Evolutionary conservation across 2,888 invertebrate species (phyloP).

Genomic region (Allygus modestus): DNA sequence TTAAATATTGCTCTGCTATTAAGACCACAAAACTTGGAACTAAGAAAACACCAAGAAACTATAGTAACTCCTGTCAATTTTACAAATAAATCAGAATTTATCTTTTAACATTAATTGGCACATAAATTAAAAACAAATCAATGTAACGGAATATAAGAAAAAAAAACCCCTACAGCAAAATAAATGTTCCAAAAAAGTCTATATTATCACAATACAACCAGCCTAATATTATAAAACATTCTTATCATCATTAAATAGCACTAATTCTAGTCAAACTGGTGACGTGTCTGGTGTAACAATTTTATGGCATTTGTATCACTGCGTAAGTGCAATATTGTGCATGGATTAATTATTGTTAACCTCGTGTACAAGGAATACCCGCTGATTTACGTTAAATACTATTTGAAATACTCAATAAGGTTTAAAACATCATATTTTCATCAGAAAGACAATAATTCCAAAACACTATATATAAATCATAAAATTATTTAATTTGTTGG

Average conservation of each 20-base stretch:
- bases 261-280: slow-evolving; percentile 41
- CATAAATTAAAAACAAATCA: slow-evolving; percentile 26
- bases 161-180: background rate
- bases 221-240: background rate
- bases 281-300: background rate
- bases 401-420: background rate
- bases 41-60: background rate
- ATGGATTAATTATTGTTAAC: slow-evolving; percentile 21
- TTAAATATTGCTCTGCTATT: slow-evolving; percentile 15
- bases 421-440: background rate
- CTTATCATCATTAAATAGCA: background rate
- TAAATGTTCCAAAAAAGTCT: background rate
- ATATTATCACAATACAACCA: background rate
- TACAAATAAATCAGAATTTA: background rate
- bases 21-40: slow-evolving; percentile 12
- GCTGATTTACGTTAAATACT: slow-evolving; percentile 7
- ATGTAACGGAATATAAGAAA: background rate
- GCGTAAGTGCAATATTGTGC: slow-evolving; percentile 48
- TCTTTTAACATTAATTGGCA: background rate
- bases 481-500: no score
- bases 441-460: no score
- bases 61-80: background rate
- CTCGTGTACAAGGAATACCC: background rate
- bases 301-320: slow-evolving; percentile 15
- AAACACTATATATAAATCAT: no score